Conservation (phyloP, 2,888 invertebrate genomes). For the Drosophila putrida region DNA sequence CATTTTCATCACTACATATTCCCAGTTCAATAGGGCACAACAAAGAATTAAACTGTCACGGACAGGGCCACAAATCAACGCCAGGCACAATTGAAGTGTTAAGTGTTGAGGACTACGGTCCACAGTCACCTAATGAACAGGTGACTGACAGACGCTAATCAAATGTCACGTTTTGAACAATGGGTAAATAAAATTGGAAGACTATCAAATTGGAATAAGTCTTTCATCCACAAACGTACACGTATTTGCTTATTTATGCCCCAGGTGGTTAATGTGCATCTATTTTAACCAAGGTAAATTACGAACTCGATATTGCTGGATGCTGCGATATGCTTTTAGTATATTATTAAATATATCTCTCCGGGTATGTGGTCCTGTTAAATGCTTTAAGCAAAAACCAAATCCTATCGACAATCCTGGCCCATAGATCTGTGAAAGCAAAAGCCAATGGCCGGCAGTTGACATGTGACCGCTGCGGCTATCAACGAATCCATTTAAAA, state of each 20-base stretch:
- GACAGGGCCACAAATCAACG: constrained; percentile 14
- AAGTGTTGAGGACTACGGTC: constrained; percentile 41
- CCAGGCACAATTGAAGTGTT: constrained; percentile 35
- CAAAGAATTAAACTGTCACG: constrained; percentile 6
- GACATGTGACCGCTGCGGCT: constrained; percentile 75
- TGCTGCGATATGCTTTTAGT: neutral
- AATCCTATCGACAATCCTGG: constrained; percentile 10
- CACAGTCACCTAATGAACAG: constrained; percentile 17
- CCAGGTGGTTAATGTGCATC: neutral
- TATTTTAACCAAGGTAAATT: constrained; percentile 21
- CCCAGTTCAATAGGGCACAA: constrained; percentile 25
- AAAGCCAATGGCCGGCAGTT: constrained; percentile 63
- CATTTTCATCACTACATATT: constrained; percentile 46
- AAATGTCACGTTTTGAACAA: constrained; percentile 58
- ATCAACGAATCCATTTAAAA: constrained; percentile 72
- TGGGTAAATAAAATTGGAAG: constrained; percentile 25
- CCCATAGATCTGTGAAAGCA: constrained; percentile 28
- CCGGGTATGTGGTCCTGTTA: neutral
- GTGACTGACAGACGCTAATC: constrained; percentile 62
- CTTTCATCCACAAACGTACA: neutral
- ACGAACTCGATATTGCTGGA: neutral
- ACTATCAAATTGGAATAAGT: constrained; percentile 19
- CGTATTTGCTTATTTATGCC: neutral
- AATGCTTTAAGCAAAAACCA: constrained; percentile 1
- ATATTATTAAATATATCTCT: neutral